Percentiles rank a stretch among this genome's conserved stretches.
Conservation (phyloP, 1,140 invertebrate species). For the Rhynchophorus ferrugineus region DNA sequence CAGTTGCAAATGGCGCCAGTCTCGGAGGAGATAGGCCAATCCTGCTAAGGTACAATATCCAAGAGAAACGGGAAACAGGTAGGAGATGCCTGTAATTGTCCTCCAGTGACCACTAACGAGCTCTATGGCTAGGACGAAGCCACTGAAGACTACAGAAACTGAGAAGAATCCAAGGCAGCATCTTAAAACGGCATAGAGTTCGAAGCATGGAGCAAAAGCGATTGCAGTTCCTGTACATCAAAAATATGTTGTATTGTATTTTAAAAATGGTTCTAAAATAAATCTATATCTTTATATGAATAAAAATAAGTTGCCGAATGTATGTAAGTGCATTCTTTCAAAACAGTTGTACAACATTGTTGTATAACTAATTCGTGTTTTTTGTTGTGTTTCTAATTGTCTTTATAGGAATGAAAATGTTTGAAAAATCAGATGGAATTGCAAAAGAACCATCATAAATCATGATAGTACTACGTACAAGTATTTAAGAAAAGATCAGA, state of each 20-base stretch:
- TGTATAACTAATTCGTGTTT: too few relatives aligned
- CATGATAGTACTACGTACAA: too few relatives aligned
- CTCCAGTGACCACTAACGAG: slow-evolving; percentile 67
- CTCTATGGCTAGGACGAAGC: slow-evolving; percentile 63
- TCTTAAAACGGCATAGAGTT: slow-evolving; percentile 55
- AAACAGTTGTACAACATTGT: too few relatives aligned
- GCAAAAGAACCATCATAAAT: too few relatives aligned
- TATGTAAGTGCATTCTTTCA: too few relatives aligned
- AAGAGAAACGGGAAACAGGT: slow-evolving; percentile 61
- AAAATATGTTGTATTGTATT: slow-evolving; percentile 3
- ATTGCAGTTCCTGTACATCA: slow-evolving; percentile 47
- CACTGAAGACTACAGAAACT: slow-evolving; percentile 64
- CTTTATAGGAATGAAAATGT: too few relatives aligned
- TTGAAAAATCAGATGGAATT: too few relatives aligned
- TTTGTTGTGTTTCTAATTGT: too few relatives aligned
- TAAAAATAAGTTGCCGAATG: too few relatives aligned
- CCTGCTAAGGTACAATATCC: slow-evolving; percentile 66
- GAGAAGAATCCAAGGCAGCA: slow-evolving; percentile 59
- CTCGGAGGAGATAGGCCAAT: slow-evolving; percentile 59
- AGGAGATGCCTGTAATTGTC: slow-evolving; percentile 63
- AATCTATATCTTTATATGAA: neutral
- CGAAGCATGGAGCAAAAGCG: slow-evolving; percentile 55
- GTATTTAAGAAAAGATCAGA: too few relatives aligned
- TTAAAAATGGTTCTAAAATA: neutral
- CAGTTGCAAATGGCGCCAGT: slow-evolving; percentile 67